These are phyloP conservation scores for Acleris sparsana DNA, from an alignment of 2,888 invertebrate species.

Conservation along the genomic window DNA sequence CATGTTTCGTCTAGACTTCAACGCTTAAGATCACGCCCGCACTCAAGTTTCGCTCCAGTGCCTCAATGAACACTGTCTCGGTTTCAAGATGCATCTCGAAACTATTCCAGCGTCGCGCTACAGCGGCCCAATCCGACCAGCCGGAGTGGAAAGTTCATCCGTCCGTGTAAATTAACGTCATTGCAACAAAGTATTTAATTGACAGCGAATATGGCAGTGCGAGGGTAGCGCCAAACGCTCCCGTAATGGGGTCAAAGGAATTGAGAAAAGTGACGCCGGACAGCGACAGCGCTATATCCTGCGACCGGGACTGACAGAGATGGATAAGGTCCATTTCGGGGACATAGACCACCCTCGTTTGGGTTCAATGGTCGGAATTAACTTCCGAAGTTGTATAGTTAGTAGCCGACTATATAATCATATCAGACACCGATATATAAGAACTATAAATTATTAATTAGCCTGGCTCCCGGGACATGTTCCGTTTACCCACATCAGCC, in stretches of 20 bases:
- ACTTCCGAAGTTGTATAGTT: constrained; percentile 60
- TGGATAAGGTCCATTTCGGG: constrained; percentile 45
- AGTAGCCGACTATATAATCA: constrained; percentile 45
- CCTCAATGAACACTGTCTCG: constrained; percentile 44
- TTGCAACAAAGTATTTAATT: constrained; percentile 65
- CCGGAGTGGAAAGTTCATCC: constrained; percentile 49
- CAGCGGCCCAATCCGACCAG: constrained; percentile 32
- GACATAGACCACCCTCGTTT: constrained; percentile 42
- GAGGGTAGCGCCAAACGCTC: constrained; percentile 66
- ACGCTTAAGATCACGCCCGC: constrained; percentile 38
- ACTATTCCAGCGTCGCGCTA: constrained; percentile 7
- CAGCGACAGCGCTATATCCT: constrained; percentile 51
- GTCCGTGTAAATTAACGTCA: constrained; percentile 52
- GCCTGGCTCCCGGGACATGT: constrained; percentile 52
- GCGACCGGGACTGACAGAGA: constrained; percentile 46
- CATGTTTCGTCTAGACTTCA: constrained; percentile 62
- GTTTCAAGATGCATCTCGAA: constrained; percentile 4
- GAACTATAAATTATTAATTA: constrained; percentile 77
- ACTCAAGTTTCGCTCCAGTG: constrained; percentile 44
- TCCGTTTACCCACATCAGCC: constrained; percentile 67
- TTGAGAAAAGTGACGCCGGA: constrained; percentile 72
- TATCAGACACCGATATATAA: constrained; percentile 51
- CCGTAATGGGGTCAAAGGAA: constrained; percentile 76
- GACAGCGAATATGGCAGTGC: constrained; percentile 69
- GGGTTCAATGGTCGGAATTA: constrained; percentile 52